Base-by-base conservation (phyloP, 2,888 invertebrate genomes). In the Zygothrica quintamaculata region DNA sequence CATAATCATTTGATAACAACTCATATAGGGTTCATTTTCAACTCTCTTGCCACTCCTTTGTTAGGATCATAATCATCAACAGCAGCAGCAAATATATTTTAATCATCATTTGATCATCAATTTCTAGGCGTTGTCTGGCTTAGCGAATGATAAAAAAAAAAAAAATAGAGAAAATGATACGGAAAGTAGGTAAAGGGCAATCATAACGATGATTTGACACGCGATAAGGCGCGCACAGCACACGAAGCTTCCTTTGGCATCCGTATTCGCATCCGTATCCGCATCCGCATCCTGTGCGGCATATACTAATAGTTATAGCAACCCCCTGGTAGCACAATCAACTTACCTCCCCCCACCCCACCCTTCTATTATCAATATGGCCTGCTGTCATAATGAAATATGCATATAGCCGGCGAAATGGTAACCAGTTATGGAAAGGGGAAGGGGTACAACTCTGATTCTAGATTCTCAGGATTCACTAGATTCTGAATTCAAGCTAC, bases 201-300 rank as follows among this genome's bases (percentile, higher is more conserved):
- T 88, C 84, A 88, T 87, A 84, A 87, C 74, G 84, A 87, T 88
- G 84, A 88, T 89, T 80, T 84, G 87, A 85, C 88, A 88, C 86
- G 89, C 88, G 88, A 86, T 88, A 87, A 79, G 67, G 68, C 64
- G 62, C 50, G 55, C 46, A 50, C 44, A n/a, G n/a, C n/a, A n/a
- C 18, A 11, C 39, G 12, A 42, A 53, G 59, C 66, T 53, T 65
- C 65, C 64, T 39, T 55, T 37, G 1, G 22, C 25, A 29, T 39
- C 36, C 36, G 43, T 44, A 47, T 48, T 29, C 52, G 50, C 36
- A 36, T 11, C 26, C 8, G 8, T 74, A 44, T 53, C 42, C 58
- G 22, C 29, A 15, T 15, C 8, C 37, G 12, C 15, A 22, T 22
- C 18, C 18, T 22, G 18, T 22, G 2, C 4, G 6, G 0, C 8